Conservation (phyloP, 92 coral and sea anemone species). For the Micromussa lordhowensis region DNA sequence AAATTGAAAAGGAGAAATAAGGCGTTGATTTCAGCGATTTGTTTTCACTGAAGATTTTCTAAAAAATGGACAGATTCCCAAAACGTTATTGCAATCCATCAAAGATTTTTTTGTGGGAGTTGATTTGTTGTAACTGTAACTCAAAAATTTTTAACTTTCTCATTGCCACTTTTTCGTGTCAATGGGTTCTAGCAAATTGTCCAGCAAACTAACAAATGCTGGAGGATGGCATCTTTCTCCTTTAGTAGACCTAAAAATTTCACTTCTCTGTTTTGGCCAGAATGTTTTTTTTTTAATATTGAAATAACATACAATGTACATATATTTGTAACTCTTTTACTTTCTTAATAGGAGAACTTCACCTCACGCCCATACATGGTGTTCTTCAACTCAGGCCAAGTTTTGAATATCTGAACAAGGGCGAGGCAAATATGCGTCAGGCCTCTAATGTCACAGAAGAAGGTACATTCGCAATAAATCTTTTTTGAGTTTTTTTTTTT, state of each 20-base stretch:
- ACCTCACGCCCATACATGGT: slow-evolving; percentile 89
- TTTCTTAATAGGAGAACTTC: slow-evolving; percentile 88
- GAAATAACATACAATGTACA: background rate
- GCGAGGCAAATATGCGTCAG: slow-evolving; percentile 71
- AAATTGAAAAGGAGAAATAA: background rate
- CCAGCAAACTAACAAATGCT: background rate
- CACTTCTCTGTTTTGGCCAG: background rate
- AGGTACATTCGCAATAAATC: slow-evolving; percentile 53
- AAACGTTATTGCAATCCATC: too few relatives aligned
- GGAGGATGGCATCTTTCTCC: background rate
- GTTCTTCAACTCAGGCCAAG: slow-evolving; percentile 91
- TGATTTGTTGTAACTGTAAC: too few relatives aligned
- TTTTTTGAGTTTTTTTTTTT: too few relatives aligned
- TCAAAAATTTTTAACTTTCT: background rate
- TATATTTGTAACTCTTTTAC: background rate
- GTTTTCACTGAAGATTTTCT: background rate
- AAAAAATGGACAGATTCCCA: background rate
- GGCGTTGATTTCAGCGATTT: background rate
- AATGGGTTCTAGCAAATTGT: background rate
- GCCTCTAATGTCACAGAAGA: slow-evolving; percentile 70
- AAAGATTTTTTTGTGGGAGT: background rate
- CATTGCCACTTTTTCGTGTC: background rate
- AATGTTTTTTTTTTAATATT: background rate
- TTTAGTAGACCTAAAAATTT: background rate
- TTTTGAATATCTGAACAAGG: slow-evolving; percentile 90